These are phyloP conservation scores for Cydia splendana DNA, from an alignment of 1,140 invertebrate genomes.

Conservation along the genomic window DNA sequence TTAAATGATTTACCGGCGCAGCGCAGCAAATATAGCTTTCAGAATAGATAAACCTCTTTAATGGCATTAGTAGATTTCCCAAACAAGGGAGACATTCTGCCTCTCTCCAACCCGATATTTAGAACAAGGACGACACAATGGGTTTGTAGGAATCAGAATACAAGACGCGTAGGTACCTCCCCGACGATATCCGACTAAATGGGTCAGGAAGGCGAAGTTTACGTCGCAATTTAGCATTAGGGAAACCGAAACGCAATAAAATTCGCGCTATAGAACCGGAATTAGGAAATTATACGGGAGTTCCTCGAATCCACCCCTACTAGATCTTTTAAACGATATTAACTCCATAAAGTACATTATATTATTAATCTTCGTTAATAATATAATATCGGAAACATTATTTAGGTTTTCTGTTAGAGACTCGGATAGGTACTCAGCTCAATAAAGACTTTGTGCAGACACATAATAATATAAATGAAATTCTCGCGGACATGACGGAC, in stretches of 20 bases:
- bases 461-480: neutral
- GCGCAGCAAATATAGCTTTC: conserved; percentile 56
- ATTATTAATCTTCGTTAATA: neutral
- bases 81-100: conserved; percentile 3
- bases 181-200: conserved; percentile 70
- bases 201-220: conserved; percentile 79
- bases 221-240: conserved; percentile 67
- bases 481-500: neutral
- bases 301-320: conserved; percentile 15
- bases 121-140: conserved; percentile 47
- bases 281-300: conserved; percentile 73
- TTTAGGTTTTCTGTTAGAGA: neutral
- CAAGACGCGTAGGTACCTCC: conserved; percentile 58
- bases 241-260: conserved; percentile 74
- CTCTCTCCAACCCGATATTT: conserved; percentile 12
- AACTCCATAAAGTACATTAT: conserved; percentile 31
- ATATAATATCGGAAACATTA: neutral
- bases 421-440: neutral
- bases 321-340: conserved; percentile 31
- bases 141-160: conserved; percentile 56
- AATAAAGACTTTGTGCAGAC: neutral
- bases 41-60: neutral
- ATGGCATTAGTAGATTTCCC: conserved; percentile 7
- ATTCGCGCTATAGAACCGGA: conserved; percentile 60
- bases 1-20: conserved; percentile 73